Evolutionary conservation across 2,797 vertebrate species (phyloP).

Genomic region (Rhodeus uyekii): DNA sequence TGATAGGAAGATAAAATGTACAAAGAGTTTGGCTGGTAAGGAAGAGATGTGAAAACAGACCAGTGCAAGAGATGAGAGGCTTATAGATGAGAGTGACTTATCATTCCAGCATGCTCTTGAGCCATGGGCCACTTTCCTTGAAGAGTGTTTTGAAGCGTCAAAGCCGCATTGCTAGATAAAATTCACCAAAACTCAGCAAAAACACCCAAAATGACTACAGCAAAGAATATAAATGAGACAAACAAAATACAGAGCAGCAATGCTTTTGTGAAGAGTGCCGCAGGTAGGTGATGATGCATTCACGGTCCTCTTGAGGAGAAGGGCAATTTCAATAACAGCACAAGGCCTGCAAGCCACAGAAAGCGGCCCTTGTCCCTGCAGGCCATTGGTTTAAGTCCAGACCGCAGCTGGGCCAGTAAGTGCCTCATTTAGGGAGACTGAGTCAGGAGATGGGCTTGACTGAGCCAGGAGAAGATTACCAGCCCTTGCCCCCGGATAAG

Average conservation of each 20-base stretch:
- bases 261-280: slow-evolving; percentile 9
- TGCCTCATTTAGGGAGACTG: slow-evolving; percentile 54
- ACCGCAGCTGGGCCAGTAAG: slow-evolving; percentile 53
- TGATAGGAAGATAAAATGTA: slow-evolving; percentile 14
- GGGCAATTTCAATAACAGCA: slow-evolving; percentile 46
- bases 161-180: slow-evolving; percentile 14
- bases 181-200: background rate
- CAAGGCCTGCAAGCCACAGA: slow-evolving; percentile 39
- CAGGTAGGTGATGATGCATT: slow-evolving; percentile 42
- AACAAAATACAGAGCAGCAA: slow-evolving; percentile 9
- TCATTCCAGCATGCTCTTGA: slow-evolving; percentile 14
- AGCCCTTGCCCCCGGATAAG: slow-evolving; percentile 43
- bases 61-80: background rate
- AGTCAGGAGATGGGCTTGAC: slow-evolving; percentile 47
- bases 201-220: background rate
- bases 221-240: slow-evolving; percentile 20
- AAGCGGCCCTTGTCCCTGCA: slow-evolving; percentile 34
- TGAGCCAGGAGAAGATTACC: slow-evolving; percentile 52
- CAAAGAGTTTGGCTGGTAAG: slow-evolving; percentile 14
- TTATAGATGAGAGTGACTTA: slow-evolving; percentile 14
- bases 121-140: slow-evolving; percentile 1
- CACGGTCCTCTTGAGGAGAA: slow-evolving; percentile 23
- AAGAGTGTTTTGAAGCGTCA: slow-evolving; percentile 7
- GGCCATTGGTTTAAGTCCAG: slow-evolving; percentile 47
- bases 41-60: slow-evolving; percentile 7